Evolutionary conservation across 2,888 invertebrate species (phyloP).

Genomic region (Suillia variegata): DNA sequence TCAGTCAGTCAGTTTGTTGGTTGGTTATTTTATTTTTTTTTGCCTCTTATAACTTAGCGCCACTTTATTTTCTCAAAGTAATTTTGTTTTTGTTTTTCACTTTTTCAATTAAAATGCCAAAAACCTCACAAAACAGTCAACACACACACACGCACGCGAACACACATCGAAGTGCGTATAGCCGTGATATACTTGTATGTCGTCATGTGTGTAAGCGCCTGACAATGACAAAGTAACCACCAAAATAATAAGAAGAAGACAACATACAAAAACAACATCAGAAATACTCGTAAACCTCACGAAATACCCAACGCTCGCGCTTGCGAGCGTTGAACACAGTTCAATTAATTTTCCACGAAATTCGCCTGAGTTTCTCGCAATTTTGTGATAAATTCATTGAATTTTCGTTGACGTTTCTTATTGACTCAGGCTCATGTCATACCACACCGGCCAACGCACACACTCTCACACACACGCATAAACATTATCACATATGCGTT

Average conservation of each 20-base stretch:
- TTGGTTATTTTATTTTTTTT: too few relatives aligned
- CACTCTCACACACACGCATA: background rate
- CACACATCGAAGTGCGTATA: background rate
- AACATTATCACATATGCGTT: too few relatives aligned
- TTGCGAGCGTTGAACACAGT: slow-evolving; percentile 10
- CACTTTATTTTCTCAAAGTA: too few relatives aligned
- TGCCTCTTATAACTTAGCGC: background rate
- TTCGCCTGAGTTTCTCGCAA: slow-evolving; percentile 55
- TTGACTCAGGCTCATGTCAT: slow-evolving; percentile 20
- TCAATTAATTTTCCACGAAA: slow-evolving; percentile 54
- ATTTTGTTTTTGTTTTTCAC: background rate
- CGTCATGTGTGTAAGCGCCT: background rate
- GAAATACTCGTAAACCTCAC: background rate
- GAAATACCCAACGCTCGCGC: background rate
- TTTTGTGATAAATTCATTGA: slow-evolving; percentile 56
- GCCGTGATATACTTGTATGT: too few relatives aligned
- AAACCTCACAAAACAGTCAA: background rate
- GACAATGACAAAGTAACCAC: slow-evolving; percentile 19
- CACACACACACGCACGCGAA: background rate
- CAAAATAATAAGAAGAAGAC: too few relatives aligned
- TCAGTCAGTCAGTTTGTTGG: too few relatives aligned
- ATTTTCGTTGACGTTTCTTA: slow-evolving; percentile 35
- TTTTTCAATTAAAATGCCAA: background rate
- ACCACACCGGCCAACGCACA: background rate
- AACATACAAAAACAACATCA: too few relatives aligned